These are phyloP conservation scores for Picus viridis DNA, from an alignment of 2,797 vertebrate genomes.

Conservation along the genomic window DNA sequence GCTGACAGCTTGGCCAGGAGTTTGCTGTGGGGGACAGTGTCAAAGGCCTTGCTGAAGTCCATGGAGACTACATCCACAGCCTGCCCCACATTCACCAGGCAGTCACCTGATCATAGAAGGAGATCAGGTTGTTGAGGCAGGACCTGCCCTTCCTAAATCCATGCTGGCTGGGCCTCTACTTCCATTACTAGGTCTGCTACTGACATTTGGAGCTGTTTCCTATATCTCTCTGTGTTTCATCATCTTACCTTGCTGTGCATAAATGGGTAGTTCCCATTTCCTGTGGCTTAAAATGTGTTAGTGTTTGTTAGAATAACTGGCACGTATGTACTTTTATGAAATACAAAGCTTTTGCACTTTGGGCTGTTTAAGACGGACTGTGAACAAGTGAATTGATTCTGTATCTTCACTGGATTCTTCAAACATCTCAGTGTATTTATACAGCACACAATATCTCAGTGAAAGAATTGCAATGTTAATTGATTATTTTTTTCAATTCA, in stretches of 20 bases:
- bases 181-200: background rate
- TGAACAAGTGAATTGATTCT: background rate
- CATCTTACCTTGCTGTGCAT: background rate
- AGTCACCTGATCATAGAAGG: too few relatives aligned
- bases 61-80: too few relatives aligned
- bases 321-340: background rate
- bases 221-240: background rate
- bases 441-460: background rate
- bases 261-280: background rate
- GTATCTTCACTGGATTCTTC: background rate
- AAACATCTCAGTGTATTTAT: background rate
- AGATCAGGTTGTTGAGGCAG: too few relatives aligned
- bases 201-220: background rate
- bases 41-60: too few relatives aligned
- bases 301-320: background rate
- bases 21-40: too few relatives aligned
- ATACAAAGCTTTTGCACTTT: background rate
- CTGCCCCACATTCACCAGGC: too few relatives aligned
- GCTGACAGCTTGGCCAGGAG: too few relatives aligned
- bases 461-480: background rate
- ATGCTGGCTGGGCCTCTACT: background rate
- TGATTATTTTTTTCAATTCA: background rate
- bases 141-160: too few relatives aligned
- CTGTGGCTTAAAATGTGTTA: background rate
- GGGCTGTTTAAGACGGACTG: background rate